phyloP scores from a whole-genome alignment of 2,888 invertebrate species.

The Cylloceria caligata region DNA sequence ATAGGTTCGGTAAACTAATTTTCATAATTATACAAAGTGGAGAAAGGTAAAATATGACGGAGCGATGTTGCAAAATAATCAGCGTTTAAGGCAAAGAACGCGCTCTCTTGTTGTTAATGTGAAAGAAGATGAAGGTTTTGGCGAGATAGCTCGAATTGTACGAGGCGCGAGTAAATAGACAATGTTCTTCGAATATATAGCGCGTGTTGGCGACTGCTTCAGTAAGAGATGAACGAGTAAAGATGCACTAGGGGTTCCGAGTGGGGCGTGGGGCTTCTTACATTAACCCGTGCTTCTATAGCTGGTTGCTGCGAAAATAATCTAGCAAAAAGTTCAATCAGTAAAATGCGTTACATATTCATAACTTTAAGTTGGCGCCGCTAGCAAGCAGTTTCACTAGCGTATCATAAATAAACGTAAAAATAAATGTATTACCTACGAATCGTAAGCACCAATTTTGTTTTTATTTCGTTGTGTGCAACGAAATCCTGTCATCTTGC shows the following conservation, averaged over 20 bases:
- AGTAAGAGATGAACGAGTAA: slow-evolving; percentile 46
- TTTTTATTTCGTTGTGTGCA: too few relatives aligned
- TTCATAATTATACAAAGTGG: slow-evolving; percentile 43
- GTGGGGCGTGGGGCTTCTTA: slow-evolving; percentile 46
- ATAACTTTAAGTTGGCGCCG: slow-evolving; percentile 68
- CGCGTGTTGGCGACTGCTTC: slow-evolving; percentile 49
- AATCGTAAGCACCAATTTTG: slow-evolving; percentile 70
- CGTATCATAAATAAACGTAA: slow-evolving; percentile 74
- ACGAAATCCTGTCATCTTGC: too few relatives aligned
- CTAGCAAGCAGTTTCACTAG: not conserved
- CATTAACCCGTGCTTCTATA: slow-evolving; percentile 31
- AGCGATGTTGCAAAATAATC: slow-evolving; percentile 17
- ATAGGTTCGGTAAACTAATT: too few relatives aligned
- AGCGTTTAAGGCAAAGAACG: slow-evolving; percentile 55
- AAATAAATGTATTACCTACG: slow-evolving; percentile 72
- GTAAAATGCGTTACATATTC: slow-evolving; percentile 84
- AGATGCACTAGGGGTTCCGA: slow-evolving; percentile 50
- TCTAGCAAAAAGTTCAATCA: slow-evolving; percentile 83
- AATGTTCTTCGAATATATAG: slow-evolving; percentile 57
- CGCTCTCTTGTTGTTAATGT: slow-evolving; percentile 25
- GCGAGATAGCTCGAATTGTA: too few relatives aligned
- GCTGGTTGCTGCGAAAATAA: slow-evolving; percentile 74
- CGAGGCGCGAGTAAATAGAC: slow-evolving; percentile 47
- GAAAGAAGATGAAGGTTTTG: slow-evolving; percentile 17
- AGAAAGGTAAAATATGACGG: not conserved